phyloP scores from a whole-genome alignment of 2,888 invertebrate species.

The Arge pagana region DNA sequence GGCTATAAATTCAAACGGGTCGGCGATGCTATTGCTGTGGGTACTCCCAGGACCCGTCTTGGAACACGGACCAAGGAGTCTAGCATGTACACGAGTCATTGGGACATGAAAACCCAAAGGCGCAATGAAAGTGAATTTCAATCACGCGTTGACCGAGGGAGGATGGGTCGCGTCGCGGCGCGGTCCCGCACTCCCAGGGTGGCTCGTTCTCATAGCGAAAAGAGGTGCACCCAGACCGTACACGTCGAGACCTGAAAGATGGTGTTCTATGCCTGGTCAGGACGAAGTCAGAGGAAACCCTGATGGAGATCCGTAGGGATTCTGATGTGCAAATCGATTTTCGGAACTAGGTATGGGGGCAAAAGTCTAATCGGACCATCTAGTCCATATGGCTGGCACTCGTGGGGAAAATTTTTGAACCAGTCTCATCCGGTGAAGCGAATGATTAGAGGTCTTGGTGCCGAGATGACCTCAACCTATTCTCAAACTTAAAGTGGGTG shows the following conservation, averaged over 20 bases:
- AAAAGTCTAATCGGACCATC: slow-evolving; percentile 76
- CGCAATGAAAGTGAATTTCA: slow-evolving; percentile 69
- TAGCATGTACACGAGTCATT: slow-evolving; percentile 73
- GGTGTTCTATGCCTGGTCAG: slow-evolving; percentile 76
- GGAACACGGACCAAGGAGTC: slow-evolving; percentile 79
- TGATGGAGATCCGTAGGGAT: slow-evolving; percentile 74
- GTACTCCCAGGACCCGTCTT: slow-evolving; percentile 69
- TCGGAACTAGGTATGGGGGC: slow-evolving; percentile 76
- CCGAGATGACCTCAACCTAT: slow-evolving; percentile 74
- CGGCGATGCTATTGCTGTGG: slow-evolving; percentile 54
- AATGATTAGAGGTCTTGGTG: slow-evolving; percentile 76
- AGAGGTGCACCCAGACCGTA: slow-evolving; percentile 67
- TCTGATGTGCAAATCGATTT: slow-evolving; percentile 82
- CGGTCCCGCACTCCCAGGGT: too few species aligned
- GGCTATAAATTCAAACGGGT: slow-evolving; percentile 40
- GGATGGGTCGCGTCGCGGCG: too few species aligned
- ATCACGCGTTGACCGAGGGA: too few species aligned
- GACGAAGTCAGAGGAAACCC: too few species aligned
- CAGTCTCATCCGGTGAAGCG: slow-evolving; percentile 67
- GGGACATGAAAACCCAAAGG: slow-evolving; percentile 66
- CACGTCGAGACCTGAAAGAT: slow-evolving; percentile 75
- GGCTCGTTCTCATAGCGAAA: too few species aligned
- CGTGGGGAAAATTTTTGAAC: slow-evolving; percentile 60
- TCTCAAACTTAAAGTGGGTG: slow-evolving; percentile 54
- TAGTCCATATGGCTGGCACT: slow-evolving; percentile 80